phyloP scores from a whole-genome alignment of 2,797 vertebrate genomes.

The Eulemur rubriventer region DNA sequence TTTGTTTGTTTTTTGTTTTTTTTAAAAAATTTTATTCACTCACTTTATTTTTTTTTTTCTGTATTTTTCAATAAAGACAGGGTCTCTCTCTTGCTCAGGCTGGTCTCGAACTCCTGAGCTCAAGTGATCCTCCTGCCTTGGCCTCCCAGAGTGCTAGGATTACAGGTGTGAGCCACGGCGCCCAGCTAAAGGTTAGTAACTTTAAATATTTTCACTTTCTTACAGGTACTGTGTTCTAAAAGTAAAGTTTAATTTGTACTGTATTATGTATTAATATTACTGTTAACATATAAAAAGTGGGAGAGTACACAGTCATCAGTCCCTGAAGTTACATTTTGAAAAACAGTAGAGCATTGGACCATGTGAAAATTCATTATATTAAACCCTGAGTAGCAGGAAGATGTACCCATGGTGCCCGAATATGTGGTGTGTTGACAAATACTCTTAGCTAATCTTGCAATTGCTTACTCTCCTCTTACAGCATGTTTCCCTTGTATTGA shows the following conservation, averaged over 20 bases:
- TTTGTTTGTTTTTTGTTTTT: too few species aligned
- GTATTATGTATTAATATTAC: not conserved
- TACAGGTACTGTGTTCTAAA: not conserved
- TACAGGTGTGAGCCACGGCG: too few species aligned
- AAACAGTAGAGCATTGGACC: not conserved
- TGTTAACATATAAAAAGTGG: not conserved
- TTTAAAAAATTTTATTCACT: too few species aligned
- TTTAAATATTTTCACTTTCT: not conserved
- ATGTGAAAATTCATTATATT: not conserved
- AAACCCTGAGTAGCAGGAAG: not conserved
- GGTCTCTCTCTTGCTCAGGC: too few species aligned
- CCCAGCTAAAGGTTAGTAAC: not conserved
- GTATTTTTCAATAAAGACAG: too few species aligned
- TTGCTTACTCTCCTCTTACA: conserved; percentile 44
- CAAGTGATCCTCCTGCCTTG: too few species aligned
- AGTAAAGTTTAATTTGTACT: not conserved
- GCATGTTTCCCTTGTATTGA: not conserved
- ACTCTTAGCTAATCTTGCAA: not conserved
- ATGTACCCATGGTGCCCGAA: not conserved
- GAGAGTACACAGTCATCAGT: not conserved
- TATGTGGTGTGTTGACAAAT: not conserved
- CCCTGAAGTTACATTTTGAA: not conserved
- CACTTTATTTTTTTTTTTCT: not conserved
- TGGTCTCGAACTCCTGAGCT: too few species aligned
- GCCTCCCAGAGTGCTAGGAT: too few species aligned